Evolutionary conservation across 2,888 invertebrate genomes (phyloP), one percentile per base, ranked within the genome.

Genomic region (Nycteola revayana): DNA sequence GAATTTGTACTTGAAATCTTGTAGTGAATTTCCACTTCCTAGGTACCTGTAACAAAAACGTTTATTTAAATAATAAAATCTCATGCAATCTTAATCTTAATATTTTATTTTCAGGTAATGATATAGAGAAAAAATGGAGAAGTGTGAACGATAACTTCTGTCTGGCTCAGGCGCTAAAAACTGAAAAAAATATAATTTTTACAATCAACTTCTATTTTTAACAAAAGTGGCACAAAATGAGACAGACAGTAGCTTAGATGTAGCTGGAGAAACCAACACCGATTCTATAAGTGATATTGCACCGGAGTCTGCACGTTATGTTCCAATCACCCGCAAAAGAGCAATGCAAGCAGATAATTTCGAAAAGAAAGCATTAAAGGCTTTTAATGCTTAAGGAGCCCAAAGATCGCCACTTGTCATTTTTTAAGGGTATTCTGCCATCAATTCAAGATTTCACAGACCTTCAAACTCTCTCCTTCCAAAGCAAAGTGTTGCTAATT

Each of bases 401-500:
- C 22, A 53, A 53, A 51, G 46, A 49, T 47, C 35, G 36, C 8
- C 36, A 40, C 18, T 27, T 40, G 28, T 36, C 32, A 9, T 36
- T 55, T 42, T 53, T 56, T 30, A 55, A 7, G 34, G 43, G 7
- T 37, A 53, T 50, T 30, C 42, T 53, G 47, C 49, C 47, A 44
- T 49, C 46, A 1, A 29, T 52, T 3, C 26, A 47, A 38, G 42
- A 42, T 3, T 49, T 52, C 33, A 28, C 46, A 17, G 46, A 51
- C 27, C 40, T 28, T 28, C 28, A 52, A 41, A 52, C 49, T 43
- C 41, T 49, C 36, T 1, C 17, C 26, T 49, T 51, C 35, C 49
- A 51, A 43, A 49, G 45, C 44, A 55, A 37, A 51, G 50, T 58
- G 1, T 24, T 51, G 38, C 49, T 53, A 53, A 49, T 51, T 39